These are phyloP conservation scores for Fregetta grallaria DNA, from an alignment of 2,113 vertebrate genomes.

Conservation along the genomic window DNA sequence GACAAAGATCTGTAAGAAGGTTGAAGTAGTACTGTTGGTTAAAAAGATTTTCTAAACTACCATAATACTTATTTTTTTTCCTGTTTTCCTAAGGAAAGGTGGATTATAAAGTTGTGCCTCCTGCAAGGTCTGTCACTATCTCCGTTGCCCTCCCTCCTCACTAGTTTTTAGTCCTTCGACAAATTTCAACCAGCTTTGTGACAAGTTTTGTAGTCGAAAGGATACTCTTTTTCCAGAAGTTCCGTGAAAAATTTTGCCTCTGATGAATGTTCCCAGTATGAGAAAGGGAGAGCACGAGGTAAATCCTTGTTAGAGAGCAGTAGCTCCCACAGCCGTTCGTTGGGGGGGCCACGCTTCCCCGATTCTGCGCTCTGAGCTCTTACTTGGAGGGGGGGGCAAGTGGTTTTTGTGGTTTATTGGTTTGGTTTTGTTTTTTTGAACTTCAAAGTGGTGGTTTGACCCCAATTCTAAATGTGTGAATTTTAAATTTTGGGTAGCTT, in stretches of 20 bases:
- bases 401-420: not conserved
- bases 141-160: not conserved
- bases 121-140: not conserved
- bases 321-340: rapidly evolving
- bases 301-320: not conserved
- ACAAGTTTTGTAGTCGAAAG: not conserved
- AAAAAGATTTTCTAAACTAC: not conserved
- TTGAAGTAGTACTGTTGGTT: not conserved
- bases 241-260: not conserved
- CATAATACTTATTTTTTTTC: too few species aligned
- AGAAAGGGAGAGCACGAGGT: not conserved
- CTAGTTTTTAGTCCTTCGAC: not conserved
- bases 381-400: not conserved
- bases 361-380: not conserved
- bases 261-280: not conserved
- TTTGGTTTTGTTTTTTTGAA: not conserved
- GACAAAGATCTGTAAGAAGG: not conserved
- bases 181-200: not conserved
- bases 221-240: not conserved
- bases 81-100: not conserved
- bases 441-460: not conserved
- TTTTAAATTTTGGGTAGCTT: not conserved
- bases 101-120: not conserved
- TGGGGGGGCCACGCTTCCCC: not conserved
- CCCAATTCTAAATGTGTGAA: not conserved